Base-by-base conservation (phyloP, 2,888 invertebrate genomes). In the Charanyca ferruginea region DNA sequence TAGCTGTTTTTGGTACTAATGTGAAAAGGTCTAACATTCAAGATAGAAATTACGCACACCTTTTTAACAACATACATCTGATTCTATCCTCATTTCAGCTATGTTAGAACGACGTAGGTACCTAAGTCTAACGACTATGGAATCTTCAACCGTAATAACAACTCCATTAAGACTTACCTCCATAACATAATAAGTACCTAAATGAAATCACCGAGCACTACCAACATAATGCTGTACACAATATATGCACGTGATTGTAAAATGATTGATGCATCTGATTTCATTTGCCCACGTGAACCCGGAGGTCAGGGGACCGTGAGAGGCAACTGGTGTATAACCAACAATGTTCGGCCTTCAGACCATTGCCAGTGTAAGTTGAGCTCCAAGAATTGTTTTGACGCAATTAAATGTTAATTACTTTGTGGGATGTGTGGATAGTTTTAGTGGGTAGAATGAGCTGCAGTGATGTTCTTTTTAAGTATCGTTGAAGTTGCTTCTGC, bases 251-350 rank as follows among this genome's bases (percentile, higher is more conserved):
- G 74, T 84, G 88, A 87, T 88, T 88, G 85, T 87, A 82, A 71
- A 72, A 81, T 90, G 90, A 90, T 90, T 89, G 90, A 90, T 90
- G 87, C 87, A 85, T 85, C 88, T 86, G 88, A 87, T 87, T 90
- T 87, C 88, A 88, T 90, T 89, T 88, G 89, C 86, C 81, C 86
- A 87, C 79, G 81, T 87, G 90, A 89, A 87, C 82, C 78, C 76
- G 81, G 83, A 71, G 88, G 89, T 88, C 89, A 84, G 64, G 80
- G 76, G 90, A 87, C 82, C 89, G 90, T 89, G 90, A 87, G 90
- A 89, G 81, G 78, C 73, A 78, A 73, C 53, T 66, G 74, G 68
- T 63, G 72, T 59, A 67, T 57, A 62, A 76, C 76, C 69, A 61
- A 84, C 81, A 85, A 81, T 85, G 85, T 84, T 76, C 81, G 83